phyloP scores from a whole-genome alignment of 2,888 invertebrate genomes.

The Netelia virgata region DNA sequence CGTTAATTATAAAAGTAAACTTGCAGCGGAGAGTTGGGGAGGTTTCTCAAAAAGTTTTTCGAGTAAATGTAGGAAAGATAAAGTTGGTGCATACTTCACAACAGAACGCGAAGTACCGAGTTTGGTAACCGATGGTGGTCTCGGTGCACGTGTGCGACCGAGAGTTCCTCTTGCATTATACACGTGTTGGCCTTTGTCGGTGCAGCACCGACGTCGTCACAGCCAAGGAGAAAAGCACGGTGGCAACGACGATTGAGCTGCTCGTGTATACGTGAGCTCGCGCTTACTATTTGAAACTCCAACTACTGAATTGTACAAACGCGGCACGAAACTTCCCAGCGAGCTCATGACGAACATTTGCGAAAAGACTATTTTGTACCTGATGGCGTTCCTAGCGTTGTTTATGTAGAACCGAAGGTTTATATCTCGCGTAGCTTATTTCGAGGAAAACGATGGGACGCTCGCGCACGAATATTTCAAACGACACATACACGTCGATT shows the following conservation, averaged over 20 bases:
- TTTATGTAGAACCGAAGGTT: not conserved
- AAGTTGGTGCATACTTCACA: constrained; percentile 4
- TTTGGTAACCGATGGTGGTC: constrained; percentile 29
- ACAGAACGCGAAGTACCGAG: not conserved
- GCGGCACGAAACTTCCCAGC: not conserved
- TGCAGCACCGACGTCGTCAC: constrained; percentile 34
- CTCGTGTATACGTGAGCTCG: not conserved
- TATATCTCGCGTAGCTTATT: not conserved
- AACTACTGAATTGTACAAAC: not conserved
- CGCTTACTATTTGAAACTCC: constrained; percentile 14
- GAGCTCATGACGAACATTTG: not conserved
- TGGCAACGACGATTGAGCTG: not conserved
- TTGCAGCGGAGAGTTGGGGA: not conserved
- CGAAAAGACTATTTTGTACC: not conserved
- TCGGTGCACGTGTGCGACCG: constrained; percentile 45
- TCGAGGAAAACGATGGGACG: not conserved
- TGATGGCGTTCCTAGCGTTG: not conserved
- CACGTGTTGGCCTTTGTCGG: constrained; percentile 64
- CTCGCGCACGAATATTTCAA: not conserved
- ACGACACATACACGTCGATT: not conserved
- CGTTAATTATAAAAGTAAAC: too few species aligned
- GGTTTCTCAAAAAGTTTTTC: not conserved
- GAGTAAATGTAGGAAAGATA: constrained; percentile 43
- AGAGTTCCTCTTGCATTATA: constrained; percentile 57
- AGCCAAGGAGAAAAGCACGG: not conserved